phyloP scores from a whole-genome alignment of 2,888 invertebrate genomes.

The Stenichneumon culpator region DNA sequence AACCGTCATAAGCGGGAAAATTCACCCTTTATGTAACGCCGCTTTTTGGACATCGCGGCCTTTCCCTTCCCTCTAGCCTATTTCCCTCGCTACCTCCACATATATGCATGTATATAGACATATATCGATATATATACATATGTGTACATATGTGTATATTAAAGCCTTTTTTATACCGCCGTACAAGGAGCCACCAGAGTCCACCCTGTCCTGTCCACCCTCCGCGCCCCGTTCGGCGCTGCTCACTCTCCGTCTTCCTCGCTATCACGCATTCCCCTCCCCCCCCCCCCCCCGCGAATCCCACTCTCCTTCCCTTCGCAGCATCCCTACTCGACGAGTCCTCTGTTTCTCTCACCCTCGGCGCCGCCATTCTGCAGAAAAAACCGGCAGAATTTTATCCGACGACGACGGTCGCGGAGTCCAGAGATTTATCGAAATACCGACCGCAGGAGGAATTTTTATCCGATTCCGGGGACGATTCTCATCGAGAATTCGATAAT shows the following conservation, averaged over 20 bases:
- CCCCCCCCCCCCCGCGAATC: not conserved
- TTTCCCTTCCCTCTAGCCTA: conserved; percentile 17
- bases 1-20: conserved; percentile 73
- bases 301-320: not conserved
- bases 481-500: not conserved
- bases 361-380: conserved; percentile 13
- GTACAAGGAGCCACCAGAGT: not conserved
- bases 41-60: conserved; percentile 67
- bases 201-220: not conserved
- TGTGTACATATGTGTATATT: not conserved
- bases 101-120: not conserved
- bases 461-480: conserved; percentile 18
- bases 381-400: not conserved
- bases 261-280: not conserved
- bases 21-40: conserved; percentile 72
- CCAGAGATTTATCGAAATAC: conserved; percentile 32
- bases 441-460: conserved; percentile 3
- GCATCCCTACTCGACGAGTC: not conserved
- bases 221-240: not conserved
- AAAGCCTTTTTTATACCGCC: conserved; percentile 8
- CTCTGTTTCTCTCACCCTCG: not conserved
- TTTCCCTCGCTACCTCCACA: not conserved
- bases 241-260: not conserved
- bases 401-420: conserved; percentile 2
- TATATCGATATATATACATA: not conserved